Base-by-base conservation (phyloP, 2,113 vertebrate genomes). In the Plotosus lineatus region DNA sequence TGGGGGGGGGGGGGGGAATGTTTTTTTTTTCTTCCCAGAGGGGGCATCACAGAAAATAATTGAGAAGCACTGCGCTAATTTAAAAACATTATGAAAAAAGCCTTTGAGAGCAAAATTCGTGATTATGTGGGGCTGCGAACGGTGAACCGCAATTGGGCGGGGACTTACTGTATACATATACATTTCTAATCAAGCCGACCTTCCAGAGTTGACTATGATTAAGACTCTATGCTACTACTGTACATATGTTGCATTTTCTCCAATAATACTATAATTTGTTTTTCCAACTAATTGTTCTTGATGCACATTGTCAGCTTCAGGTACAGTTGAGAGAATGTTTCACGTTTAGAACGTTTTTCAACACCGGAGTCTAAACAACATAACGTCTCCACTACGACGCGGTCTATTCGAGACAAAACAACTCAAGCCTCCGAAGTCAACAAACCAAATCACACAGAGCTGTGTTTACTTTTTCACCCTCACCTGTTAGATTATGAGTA, bases 361-460 rank as follows among this genome's bases (percentile, higher is more conserved):
- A 68, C 74, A 42, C 33, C 68, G 58, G 73, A 73, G 72, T 76
- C 55, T 42, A 86, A 88, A 79, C 71, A 84, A 82, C 84, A 86
- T 78, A 85, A 81, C 60, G 21, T 42, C 74, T 84, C 69, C 46
- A 15, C 3, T 28, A 72, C 79, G 38, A 28, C 17, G 8, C 46
- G 38, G 21, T 56, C 81, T 44, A 46, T 12, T 56, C 65, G 63
- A 73, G 56, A 66, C 84, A 60, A 86, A 89, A 89, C 86, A 90
- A 78, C 71, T 68, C 23, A 60, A 42, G 53, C 60, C 14, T 3
- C 36, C 58, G 46, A 50, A 74, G 82, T 86, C 73, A 89, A 83
- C 84, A 85, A 60, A 71, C 63, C 60, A 48, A 60, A 86, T 48
- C 31, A 17, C 55, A 66, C 40, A 11, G 48, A 48, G 10, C 50